Conservation (phyloP, 2,113 vertebrate genomes). For the Phylloscopus trochilus region DNA sequence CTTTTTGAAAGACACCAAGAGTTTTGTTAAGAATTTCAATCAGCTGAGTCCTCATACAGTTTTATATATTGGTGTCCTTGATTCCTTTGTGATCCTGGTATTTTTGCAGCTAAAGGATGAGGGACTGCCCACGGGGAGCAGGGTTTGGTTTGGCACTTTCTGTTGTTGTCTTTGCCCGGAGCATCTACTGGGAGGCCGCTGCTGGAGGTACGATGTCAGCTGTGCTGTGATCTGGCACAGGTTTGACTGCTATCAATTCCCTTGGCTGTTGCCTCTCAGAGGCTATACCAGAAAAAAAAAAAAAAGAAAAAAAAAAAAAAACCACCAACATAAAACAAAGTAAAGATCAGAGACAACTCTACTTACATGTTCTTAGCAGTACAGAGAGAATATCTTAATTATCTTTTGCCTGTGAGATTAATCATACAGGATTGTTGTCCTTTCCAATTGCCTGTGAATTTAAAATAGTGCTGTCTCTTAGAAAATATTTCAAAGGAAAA, state of each 20-base stretch:
- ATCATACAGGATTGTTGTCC: neutral
- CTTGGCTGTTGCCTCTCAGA: conserved; percentile 19
- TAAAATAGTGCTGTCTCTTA: neutral
- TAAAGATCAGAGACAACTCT: conserved; percentile 21
- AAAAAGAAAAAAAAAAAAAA: neutral
- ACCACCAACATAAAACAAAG: neutral
- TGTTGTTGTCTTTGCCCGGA: conserved; percentile 56
- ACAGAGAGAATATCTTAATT: conserved; percentile 20
- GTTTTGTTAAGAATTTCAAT: conserved; percentile 10
- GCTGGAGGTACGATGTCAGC: neutral
- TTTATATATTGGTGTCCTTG: conserved; percentile 1
- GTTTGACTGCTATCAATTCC: neutral
- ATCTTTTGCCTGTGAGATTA: conserved; percentile 6
- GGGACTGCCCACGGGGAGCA: neutral
- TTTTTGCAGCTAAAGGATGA: neutral
- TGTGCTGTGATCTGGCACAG: conserved; percentile 52
- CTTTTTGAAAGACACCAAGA: neutral
- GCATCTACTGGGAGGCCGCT: neutral
- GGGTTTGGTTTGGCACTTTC: conserved; percentile 34
- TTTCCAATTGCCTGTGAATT: neutral
- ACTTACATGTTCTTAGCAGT: conserved; percentile 1
- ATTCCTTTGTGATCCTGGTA: conserved; percentile 27
- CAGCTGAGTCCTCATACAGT: neutral
- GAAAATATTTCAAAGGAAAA: neutral
- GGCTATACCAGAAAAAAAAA: neutral